These are phyloP conservation scores for Quadriops clusia DNA, from an alignment of 2,888 invertebrate species.

Conservation along the genomic window DNA sequence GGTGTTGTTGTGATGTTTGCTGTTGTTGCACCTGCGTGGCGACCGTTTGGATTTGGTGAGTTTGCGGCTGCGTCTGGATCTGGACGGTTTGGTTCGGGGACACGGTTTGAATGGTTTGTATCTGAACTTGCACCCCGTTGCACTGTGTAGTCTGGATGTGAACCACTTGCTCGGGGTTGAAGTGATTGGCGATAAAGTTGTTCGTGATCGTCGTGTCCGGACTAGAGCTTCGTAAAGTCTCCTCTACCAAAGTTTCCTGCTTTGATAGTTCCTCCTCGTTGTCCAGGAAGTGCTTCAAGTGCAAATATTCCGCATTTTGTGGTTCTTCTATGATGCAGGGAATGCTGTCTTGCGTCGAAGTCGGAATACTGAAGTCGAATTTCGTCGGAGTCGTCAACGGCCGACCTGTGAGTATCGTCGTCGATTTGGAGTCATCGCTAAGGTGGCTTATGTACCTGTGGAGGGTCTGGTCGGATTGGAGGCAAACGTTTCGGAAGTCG, in stretches of 20 bases:
- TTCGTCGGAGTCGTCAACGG: constrained; percentile 24
- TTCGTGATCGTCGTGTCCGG: constrained; percentile 18
- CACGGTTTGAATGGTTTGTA: constrained; percentile 3
- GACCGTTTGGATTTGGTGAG: constrained; percentile 8
- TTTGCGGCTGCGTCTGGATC: constrained; percentile 1
- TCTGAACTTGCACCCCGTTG: constrained; percentile 10
- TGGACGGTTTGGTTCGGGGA: neutral
- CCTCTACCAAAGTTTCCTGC: constrained; percentile 21
- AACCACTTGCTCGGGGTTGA: constrained; percentile 6
- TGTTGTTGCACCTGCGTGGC: constrained; percentile 11
- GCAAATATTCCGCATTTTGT: constrained; percentile 29
- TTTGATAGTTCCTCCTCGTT: constrained; percentile 28
- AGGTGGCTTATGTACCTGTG: constrained; percentile 24
- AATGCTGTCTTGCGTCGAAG: constrained; percentile 18
- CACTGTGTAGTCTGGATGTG: constrained; percentile 7
- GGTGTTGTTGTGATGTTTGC: constrained; percentile 10
- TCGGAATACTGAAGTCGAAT: constrained; percentile 24
- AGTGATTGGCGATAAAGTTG: constrained; percentile 8
- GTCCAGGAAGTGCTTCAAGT: constrained; percentile 32
- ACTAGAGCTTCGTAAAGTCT: constrained; percentile 21
- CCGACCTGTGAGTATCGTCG: constrained; percentile 14
- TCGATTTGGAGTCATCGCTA: constrained; percentile 20
- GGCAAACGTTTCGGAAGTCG: constrained; percentile 29
- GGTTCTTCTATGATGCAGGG: constrained; percentile 25
- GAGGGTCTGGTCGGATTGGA: constrained; percentile 29